Evolutionary conservation across 1,140 invertebrate genomes (phyloP), one percentile per base, ranked within the genome.

Genomic region (Zelostemma sp.): DNA sequence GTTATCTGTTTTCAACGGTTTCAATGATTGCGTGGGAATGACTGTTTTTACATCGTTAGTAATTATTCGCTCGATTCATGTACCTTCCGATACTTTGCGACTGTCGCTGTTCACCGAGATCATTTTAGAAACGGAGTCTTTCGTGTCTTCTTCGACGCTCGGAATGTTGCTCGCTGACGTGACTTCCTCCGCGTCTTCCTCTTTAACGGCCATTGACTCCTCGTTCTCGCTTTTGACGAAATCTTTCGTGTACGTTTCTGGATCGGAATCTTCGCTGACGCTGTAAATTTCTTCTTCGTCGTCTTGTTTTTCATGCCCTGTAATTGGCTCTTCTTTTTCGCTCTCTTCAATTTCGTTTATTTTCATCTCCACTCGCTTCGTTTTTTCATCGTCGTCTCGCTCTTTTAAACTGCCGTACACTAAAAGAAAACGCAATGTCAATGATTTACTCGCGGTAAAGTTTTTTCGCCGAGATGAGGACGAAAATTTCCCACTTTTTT

Each of bases 211-310:
- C 15, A 43, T 43, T 43, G 5, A 9, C 18, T 43, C 14, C 1
- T 9, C 18, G 14, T 43, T 1, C 6, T 51, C 61, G 14, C 55
- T 25, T 8, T 50, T 53, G 11, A 48, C 21, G 3, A 43, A 55
- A 18, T 63, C 61, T 5, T 18, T 56, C 15, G 68, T 61, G 53
- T 63, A 59, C 35, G 54, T 55, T 16, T 38, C 21, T 28, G 35
- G 47, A 6, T 53, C 59, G n/a, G 66, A 63, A n/a, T 62, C 66
- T 1, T 69, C 66, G 15, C 12, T 14, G 18, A 64, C 67, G 1
- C 49, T 64, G 19, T 47, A 28, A 50, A 64, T 16, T 9, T 67
- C 64, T 31, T 69, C 66, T n/a, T n/a, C n/a, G n/a, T n/a, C n/a
- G n/a, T 68, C 66, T 33, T 63, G 57, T 17, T 69, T n/a, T n/a